Conservation (phyloP, 1,140 invertebrate genomes). For the Triops longicaudatus region DNA sequence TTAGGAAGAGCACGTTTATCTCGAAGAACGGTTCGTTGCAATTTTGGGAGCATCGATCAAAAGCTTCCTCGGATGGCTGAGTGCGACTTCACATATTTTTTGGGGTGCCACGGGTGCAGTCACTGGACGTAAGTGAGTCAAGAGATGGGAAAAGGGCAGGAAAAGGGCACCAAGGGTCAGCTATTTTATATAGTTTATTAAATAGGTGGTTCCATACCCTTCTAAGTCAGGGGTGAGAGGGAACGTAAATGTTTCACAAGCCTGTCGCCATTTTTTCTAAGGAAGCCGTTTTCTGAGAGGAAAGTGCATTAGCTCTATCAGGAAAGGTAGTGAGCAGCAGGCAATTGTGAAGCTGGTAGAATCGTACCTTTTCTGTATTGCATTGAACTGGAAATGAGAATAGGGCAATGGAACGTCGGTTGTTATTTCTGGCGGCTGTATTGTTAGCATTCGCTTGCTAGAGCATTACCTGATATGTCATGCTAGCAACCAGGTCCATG, state of each 20-base stretch:
- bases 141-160: not conserved
- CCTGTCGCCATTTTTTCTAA: no score
- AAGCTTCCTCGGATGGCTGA: not conserved
- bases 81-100: not conserved
- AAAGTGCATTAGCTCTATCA: not conserved
- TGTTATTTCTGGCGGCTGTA: not conserved
- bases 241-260: no score
- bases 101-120: not conserved
- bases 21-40: constrained; percentile 1
- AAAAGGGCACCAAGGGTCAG: not conserved
- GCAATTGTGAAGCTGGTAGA: not conserved
- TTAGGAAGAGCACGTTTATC: not conserved
- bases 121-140: not conserved
- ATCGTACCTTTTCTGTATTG: not conserved
- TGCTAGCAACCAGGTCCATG: not conserved
- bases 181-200: not conserved
- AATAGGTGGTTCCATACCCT: not conserved
- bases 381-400: not conserved
- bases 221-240: not conserved
- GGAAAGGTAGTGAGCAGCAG: not conserved
- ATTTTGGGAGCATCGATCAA: not conserved
- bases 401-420: not conserved
- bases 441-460: not conserved
- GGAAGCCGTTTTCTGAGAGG: not conserved
- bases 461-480: not conserved